Conservation (phyloP, 2,797 vertebrate genomes). For the Discoglossus pictus region DNA sequence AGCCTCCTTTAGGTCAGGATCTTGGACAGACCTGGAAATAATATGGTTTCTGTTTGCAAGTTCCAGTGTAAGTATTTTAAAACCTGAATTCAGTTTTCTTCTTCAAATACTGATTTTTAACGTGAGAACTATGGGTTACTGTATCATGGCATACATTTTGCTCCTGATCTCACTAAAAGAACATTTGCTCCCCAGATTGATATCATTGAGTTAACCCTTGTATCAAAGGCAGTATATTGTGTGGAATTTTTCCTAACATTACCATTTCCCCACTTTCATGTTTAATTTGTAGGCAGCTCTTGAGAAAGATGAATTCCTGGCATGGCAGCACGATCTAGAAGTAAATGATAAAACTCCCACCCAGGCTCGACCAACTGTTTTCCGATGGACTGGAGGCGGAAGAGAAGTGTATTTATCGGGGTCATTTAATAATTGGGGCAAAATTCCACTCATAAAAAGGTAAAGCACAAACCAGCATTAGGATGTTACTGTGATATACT, state of each 20-base stretch:
- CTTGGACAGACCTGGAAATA: no score
- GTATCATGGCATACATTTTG: no score
- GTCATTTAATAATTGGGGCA: slow-evolving; percentile 96
- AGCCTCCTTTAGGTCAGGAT: no score
- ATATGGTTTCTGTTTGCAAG: no score
- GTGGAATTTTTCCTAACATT: neutral
- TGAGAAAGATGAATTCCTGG: slow-evolving; percentile 88
- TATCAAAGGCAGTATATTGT: no score
- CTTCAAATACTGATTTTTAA: no score
- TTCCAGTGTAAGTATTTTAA: no score
- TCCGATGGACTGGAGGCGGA: slow-evolving; percentile 86
- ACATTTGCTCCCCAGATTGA: no score
- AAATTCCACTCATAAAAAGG: slow-evolving; percentile 95
- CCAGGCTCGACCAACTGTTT: slow-evolving; percentile 87
- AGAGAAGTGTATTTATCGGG: slow-evolving; percentile 94
- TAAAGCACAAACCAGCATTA: slow-evolving; percentile 53
- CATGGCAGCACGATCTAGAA: slow-evolving; percentile 92
- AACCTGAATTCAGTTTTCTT: no score
- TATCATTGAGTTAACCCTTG: no score
- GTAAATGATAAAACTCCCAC: slow-evolving; percentile 77
- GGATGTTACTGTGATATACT: accelerated
- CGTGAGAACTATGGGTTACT: no score
- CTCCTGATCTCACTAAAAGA: no score
- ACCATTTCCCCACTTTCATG: neutral
- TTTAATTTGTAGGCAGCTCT: slow-evolving; percentile 18